Percentiles rank a stretch among this genome's conserved stretches.
phyloP scores from a whole-genome alignment of 2,888 invertebrate species.

The Cylindroiulus punctatus region DNA sequence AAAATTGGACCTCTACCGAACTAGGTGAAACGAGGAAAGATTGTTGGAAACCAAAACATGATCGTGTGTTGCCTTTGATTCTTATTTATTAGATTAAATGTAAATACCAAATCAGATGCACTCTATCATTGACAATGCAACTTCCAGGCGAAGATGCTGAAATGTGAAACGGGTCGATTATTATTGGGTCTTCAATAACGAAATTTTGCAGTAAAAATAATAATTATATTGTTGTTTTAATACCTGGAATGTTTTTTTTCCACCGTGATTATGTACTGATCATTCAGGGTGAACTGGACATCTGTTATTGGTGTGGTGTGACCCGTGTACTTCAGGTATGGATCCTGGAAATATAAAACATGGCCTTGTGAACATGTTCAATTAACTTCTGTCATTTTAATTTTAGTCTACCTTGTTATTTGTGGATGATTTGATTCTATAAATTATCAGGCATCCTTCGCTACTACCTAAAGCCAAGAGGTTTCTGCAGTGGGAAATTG shows the following conservation, averaged over 20 bases:
- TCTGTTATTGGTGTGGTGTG: conserved; percentile 7
- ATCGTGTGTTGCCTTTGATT: no score
- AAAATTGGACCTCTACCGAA: no score
- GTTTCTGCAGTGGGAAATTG: neutral
- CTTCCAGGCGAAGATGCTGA: neutral
- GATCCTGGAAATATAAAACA: neutral
- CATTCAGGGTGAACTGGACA: conserved; percentile 51
- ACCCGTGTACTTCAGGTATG: neutral
- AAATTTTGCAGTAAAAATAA: neutral
- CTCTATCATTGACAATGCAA: neutral
- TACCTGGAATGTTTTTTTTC: conserved; percentile 50
- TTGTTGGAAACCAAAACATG: no score
- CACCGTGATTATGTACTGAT: conserved; percentile 47
- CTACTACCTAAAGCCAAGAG: neutral
- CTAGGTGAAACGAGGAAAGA: no score
- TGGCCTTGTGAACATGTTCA: neutral
- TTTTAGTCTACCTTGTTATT: conserved; percentile 21
- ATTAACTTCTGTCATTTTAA: neutral
- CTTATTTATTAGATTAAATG: no score
- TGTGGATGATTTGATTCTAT: neutral
- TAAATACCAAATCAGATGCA: no score
- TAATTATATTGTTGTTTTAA: neutral
- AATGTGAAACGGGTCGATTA: neutral
- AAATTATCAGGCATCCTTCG: neutral
- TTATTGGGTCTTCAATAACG: neutral